Evolutionary conservation across 2,797 vertebrate genomes (phyloP), one percentile per base, ranked within the genome.

Genomic region (Meda fulgida): DNA sequence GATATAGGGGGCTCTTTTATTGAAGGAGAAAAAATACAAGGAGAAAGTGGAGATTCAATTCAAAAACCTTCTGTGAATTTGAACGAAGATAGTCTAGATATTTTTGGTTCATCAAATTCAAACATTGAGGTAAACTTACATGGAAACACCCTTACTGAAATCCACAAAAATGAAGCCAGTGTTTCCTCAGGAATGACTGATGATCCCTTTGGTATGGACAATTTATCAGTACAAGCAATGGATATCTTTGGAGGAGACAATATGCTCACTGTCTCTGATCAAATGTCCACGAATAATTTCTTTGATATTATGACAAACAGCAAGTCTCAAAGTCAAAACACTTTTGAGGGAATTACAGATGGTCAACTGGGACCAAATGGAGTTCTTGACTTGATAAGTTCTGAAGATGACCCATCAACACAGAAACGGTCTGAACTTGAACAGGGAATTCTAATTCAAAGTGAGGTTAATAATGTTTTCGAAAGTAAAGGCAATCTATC

Each of bases 371-470:
- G 78, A 43, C 83, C 83, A 43, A 85, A 6, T 2, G 26, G 70
- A 11, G 81, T 83, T 83, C 91, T 94, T 67, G 93, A 95, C 80
- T 90, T 94, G 69, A 93, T 95, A 78, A 63, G 80, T 81, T 89
- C 90, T 75, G 89, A 92, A 11, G 76, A 84, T 21, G 7, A 21
- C 69, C 76, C 86, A 3, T 84, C 91, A 83, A 31, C 58, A 86
- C 75, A 67, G 60, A 82, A 85, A 40, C 46, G n/a, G 21, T 38
- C 70, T 48, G 76, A 66, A 19, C 26, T 36, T 29, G 58, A 76
- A 29, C 36, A 78, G 43, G 46, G 4, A 53, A 58, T 9, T 77
- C 8, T 36, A 3, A 29, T 58, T 73, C 83, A 85, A 76, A 55
- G 63, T 70, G 80, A 89, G 4, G 51, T 29, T 31, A 81, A 78